Base-by-base conservation (phyloP, 1,140 invertebrate genomes). In the Eciton burchellii region DNA sequence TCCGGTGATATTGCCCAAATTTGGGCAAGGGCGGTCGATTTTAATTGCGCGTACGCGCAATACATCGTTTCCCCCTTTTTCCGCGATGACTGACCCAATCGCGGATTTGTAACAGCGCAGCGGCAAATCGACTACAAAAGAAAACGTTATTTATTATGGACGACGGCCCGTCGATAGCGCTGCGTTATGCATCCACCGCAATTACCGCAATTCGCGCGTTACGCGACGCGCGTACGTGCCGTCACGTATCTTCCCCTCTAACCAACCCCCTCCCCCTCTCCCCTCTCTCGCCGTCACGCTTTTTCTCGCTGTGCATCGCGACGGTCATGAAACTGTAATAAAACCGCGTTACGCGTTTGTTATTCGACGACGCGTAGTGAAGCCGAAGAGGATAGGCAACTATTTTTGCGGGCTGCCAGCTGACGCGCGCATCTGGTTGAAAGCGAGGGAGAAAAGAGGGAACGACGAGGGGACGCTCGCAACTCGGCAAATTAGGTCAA, bases 121-220 rank as follows among this genome's bases (percentile, higher is more conserved):
- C n/a, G 26, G 26, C 52, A 43, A 49, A 29, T 56, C 21, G 52
- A 57, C 70, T 56, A 43, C 47, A 68, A 79, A 79, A 70, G 49
- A 71, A 84, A 84, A 79, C 35, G 72, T 54, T 54, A 85, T 84
- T 85, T 84, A 68, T 79, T 71, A 62, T 45, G 16, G 65, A 70
- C 21, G n/a, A 52, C 45, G 47, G 41, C 71, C 63, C 74, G 62
- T 56, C 52, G 72, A n/a, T n/a, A n/a, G 49, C 52, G 1, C 9
- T 14, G 21, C 16, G 62, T 24, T 47, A 49, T 8, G 35, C 14
- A 19, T 68, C 35, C 35, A 29, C 26, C 24, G 19, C 82, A 60
- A 83, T 70, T 45, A 66, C 57, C 72, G 63, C 82, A 59, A 77
- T 26, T 43, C 26, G 19, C 59, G 16, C 81, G 56, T 84, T 63